Evolutionary conservation across 1,140 invertebrate genomes (phyloP), one percentile per base, ranked within the genome.

Genomic region (Steinernema khuongi): DNA sequence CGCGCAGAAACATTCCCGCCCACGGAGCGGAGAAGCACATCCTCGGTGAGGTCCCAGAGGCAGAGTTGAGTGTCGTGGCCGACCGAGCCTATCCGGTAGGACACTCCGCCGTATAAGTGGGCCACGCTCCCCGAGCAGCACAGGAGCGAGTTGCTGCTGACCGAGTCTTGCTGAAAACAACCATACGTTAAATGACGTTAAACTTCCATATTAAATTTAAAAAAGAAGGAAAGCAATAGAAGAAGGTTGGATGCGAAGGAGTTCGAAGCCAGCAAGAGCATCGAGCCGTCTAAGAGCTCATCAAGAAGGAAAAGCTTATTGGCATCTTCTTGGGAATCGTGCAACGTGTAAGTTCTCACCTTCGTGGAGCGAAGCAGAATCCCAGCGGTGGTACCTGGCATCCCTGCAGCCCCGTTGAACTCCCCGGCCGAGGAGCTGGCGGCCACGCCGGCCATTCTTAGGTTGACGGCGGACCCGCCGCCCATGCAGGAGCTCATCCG

Each of bases 41-140:
- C 95, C 82, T 98, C 94, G 19, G 94, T 97, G 28, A 99, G 90
- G 85, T 99, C 96, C 96, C 96, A 99, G 67, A 99, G 88, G 87
- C 96, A 98, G 60, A 99, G 86, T 85, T 96, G 93, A 29, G 96
- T 98, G 87, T 99, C 96, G 86, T 99, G 95, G 19, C 95, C 95
- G 0, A 99, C 94, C 75, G 94, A 94, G n/a, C 94, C 94, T 75
- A 97, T 88, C 73, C 94, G 89, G 86, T 96, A 96, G 19, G 71
- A 68, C 18, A 73, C 68, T 44, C 19, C 32, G n/a, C 31, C 4
- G 43, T 31, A 26, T 32, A 75, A 19, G 41, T 79, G 44, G 17
- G 50, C 19, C 50, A 60, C 50, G 19, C 50, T 60, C 19, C 50
- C 50, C 4, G 50, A 60, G 22, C 50, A 60, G 50, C 50, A 60